These are phyloP conservation scores for Sphinx pinastri DNA, from an alignment of 2,888 invertebrate species.

Conservation along the genomic window DNA sequence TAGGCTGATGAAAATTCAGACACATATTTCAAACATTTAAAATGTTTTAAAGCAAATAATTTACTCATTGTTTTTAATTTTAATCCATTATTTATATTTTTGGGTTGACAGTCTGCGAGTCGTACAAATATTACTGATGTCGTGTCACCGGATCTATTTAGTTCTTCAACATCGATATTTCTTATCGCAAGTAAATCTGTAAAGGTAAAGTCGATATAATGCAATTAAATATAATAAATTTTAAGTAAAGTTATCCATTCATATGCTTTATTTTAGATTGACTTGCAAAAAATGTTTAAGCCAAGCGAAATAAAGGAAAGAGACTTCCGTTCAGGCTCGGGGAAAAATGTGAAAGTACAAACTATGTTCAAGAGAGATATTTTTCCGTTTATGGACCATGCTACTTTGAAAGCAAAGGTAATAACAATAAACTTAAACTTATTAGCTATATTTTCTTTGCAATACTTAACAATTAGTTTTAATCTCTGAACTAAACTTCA, in stretches of 20 bases:
- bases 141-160: slow-evolving; percentile 23
- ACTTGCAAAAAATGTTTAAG: slow-evolving; percentile 24
- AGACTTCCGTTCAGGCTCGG: slow-evolving; percentile 18
- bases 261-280: neutral
- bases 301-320: slow-evolving; percentile 22
- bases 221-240: too few relatives aligned
- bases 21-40: too few relatives aligned
- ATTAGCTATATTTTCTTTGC: neutral
- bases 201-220: neutral
- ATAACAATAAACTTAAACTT: neutral
- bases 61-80: neutral
- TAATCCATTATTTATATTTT: neutral
- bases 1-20: too few relatives aligned
- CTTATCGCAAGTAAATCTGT: neutral
- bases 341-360: slow-evolving; percentile 15
- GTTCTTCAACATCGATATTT: slow-evolving; percentile 24
- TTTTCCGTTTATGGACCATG: slow-evolving; percentile 14
- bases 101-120: neutral
- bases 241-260: too few relatives aligned
- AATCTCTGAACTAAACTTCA: neutral
- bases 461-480: neutral
- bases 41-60: too few relatives aligned
- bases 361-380: slow-evolving; percentile 26
- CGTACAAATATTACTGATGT: slow-evolving; percentile 7
- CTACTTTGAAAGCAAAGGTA: slow-evolving; percentile 26